Base-by-base conservation (phyloP, 1,140 invertebrate species). In the Drosophila lowei region DNA sequence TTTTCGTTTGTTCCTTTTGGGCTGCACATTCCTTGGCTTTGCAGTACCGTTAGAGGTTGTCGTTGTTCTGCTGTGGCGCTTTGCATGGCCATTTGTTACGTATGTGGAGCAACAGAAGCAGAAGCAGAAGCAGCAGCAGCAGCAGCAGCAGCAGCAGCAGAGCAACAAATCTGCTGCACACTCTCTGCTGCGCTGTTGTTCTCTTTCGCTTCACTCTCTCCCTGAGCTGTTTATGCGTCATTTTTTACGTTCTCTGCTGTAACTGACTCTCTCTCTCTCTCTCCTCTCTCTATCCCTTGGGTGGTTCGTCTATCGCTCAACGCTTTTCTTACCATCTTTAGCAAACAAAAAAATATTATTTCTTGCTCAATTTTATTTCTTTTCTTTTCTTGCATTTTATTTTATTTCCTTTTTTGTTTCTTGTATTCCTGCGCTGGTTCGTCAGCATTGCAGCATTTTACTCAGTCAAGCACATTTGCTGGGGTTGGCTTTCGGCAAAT, bases 401-500 rank as follows among this genome's bases (percentile, higher is more conserved):
- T 53, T 34, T 41, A 4, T 16, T 72, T 54, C 25, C 18, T 53
- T 72, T 42, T 47, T 72, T 23, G 49, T 9, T 53, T 6, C 47
- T 61, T 21, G 55, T 63, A 25, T 41, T 57, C 21, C 76, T 61
- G 54, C 59, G 54, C 59, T 81, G 64, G 61, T 74, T 81, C 70
- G 56, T 75, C 72, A 75, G 75, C 81, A 86, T 78, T 86, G 81
- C 81, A 86, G 81, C 81, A 88, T 83, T 86, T 86, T 85, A 84
- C 68, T 56, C 79, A 70, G 56, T 68, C 67, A 80, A 81, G 34
- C 52, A 48, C 16, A 56, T 41, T 54, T 41, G 18, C 18, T 18
- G 18, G 18, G 18, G 18, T 18, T 25, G 23, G 23, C 52, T 58
- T 72, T 55, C 65, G 63, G 68, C 65, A 68, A 73, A 73, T 75